phyloP scores from a whole-genome alignment of 2,888 invertebrate species.

The Linyphia triangularis region DNA sequence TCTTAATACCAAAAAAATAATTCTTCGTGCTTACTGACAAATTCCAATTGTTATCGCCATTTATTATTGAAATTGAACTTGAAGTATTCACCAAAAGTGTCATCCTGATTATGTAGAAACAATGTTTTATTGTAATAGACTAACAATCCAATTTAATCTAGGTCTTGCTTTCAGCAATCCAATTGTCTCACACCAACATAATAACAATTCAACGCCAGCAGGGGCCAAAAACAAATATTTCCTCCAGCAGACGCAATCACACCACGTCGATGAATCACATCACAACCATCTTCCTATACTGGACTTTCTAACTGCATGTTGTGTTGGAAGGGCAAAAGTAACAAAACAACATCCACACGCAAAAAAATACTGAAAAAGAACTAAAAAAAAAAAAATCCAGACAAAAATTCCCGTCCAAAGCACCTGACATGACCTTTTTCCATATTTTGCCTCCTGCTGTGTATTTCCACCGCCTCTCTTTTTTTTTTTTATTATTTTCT shows the following conservation, averaged over 20 bases:
- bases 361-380: not conserved
- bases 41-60: too few species aligned
- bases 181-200: not conserved
- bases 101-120: too few species aligned
- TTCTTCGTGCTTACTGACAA: too few species aligned
- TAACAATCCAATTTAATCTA: too few species aligned
- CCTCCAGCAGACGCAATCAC: not conserved
- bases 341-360: not conserved
- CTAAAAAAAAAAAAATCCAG: not conserved
- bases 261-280: not conserved
- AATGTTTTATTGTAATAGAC: too few species aligned
- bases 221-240: not conserved
- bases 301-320: slow-evolving; percentile 2
- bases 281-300: slow-evolving; percentile 4
- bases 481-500: slow-evolving; percentile 35
- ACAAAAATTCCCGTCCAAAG: slow-evolving; percentile 29
- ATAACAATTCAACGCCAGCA: not conserved
- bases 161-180: too few species aligned
- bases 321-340: not conserved
- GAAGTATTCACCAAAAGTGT: too few species aligned
- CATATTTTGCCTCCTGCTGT: slow-evolving; percentile 37
- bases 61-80: too few species aligned
- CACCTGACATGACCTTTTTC: slow-evolving; percentile 74
- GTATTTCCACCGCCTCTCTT: not conserved
- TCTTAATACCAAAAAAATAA: too few species aligned